Conservation (phyloP, 2,888 invertebrate genomes). For the Pseudeuparius sepicola region DNA sequence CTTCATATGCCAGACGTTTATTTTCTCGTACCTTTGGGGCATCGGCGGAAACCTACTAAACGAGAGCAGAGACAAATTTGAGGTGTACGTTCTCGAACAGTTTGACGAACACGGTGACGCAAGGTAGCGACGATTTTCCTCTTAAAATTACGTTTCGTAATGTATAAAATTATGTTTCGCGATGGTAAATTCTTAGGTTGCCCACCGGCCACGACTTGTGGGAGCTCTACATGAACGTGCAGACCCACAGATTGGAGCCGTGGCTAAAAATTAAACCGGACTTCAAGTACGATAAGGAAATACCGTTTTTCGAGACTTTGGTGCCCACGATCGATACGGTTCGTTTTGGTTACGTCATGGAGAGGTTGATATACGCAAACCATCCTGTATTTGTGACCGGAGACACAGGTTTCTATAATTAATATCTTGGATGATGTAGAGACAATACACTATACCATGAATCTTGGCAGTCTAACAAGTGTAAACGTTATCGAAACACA, state of each 20-base stretch:
- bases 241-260: constrained; percentile 55
- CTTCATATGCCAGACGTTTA: constrained; percentile 65
- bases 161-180: constrained; percentile 5
- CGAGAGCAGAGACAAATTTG: constrained; percentile 56
- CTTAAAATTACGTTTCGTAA: neutral
- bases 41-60: constrained; percentile 78
- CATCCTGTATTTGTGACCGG: constrained; percentile 84
- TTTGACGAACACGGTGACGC: constrained; percentile 62
- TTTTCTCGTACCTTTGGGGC: constrained; percentile 77
- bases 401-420: constrained; percentile 63
- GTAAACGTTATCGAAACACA: too few relatives aligned
- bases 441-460: too few relatives aligned
- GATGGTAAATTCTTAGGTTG: constrained; percentile 54
- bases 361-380: constrained; percentile 59
- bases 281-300: constrained; percentile 57
- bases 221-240: constrained; percentile 66
- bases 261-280: constrained; percentile 72
- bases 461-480: too few relatives aligned
- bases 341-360: constrained; percentile 71
- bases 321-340: constrained; percentile 89
- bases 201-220: constrained; percentile 63
- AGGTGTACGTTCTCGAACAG: constrained; percentile 56
- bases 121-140: constrained; percentile 36
- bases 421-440: too few relatives aligned
- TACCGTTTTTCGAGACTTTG: constrained; percentile 79